These are phyloP conservation scores for Eclectus roratus DNA, from an alignment of 2,113 vertebrate genomes.

Conservation along the genomic window DNA sequence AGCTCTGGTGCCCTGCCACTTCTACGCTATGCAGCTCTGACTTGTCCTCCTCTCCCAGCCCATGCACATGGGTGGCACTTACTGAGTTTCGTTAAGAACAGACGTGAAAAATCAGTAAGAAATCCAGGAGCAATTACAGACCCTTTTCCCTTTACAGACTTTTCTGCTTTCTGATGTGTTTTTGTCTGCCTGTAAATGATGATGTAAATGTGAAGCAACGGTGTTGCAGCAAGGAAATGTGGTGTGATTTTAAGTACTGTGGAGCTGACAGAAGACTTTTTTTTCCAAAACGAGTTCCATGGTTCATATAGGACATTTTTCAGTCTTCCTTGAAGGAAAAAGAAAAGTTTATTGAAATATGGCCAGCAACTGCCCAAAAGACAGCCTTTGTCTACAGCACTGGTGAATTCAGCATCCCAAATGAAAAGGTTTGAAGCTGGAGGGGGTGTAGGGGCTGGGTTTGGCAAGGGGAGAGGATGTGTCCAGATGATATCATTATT, in stretches of 20 bases:
- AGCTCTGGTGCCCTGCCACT: not conserved
- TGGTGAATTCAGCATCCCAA: not conserved
- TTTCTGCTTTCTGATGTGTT: not conserved
- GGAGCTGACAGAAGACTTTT: not conserved
- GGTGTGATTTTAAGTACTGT: not conserved
- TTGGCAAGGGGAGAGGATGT: not conserved
- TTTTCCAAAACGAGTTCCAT: not conserved
- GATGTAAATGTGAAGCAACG: not conserved
- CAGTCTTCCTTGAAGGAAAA: not conserved
- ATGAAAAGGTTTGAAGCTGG: no score
- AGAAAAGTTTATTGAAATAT: not conserved
- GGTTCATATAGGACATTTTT: not conserved
- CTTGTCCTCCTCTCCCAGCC: not conserved
- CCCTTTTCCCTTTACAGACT: not conserved
- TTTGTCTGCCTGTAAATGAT: not conserved
- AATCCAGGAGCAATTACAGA: constrained; percentile 3
- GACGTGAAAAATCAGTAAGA: constrained; percentile 32
- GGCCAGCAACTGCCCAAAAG: not conserved
- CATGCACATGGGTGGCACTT: constrained; percentile 10
- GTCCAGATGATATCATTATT: not conserved
- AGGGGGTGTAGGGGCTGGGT: not conserved
- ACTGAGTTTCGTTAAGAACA: not conserved
- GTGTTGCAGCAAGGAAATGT: not conserved
- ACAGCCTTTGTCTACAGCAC: no score
- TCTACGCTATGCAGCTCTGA: not conserved